Evolutionary conservation across 2,888 invertebrate species (phyloP).

Genomic region (Dione juno): DNA sequence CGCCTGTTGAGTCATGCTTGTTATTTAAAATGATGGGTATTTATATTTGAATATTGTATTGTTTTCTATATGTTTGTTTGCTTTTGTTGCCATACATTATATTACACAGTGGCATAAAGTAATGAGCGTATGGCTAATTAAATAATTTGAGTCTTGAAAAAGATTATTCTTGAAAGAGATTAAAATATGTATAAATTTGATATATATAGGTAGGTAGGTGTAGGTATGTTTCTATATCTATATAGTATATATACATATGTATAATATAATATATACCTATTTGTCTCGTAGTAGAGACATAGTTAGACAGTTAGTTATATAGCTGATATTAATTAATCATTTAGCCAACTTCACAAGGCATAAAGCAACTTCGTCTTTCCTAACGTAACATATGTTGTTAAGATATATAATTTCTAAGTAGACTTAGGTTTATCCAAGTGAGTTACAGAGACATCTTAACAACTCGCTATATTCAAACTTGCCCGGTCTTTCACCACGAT

Average conservation of each 20-base stretch:
- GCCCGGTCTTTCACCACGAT: slow-evolving; percentile 28
- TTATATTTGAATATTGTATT: not conserved
- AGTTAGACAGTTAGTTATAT: not conserved
- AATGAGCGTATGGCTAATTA: not conserved
- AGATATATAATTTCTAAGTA: slow-evolving; percentile 11
- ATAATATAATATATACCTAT: not conserved
- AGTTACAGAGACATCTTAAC: not conserved
- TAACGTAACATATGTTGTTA: slow-evolving; percentile 7
- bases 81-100: too few relatives aligned
- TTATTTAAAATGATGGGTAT: slow-evolving; percentile 22
- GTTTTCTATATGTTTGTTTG: not conserved
- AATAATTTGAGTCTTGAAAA: not conserved
- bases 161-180: too few relatives aligned
- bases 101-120: not conserved
- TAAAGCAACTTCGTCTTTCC: slow-evolving; percentile 2
- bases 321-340: not conserved
- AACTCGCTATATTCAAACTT: slow-evolving; percentile 30
- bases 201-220: too few relatives aligned
- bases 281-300: not conserved
- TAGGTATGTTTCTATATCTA: too few relatives aligned
- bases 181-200: too few relatives aligned
- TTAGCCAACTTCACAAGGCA: slow-evolving; percentile 1
- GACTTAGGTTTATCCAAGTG: not conserved
- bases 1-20: slow-evolving; percentile 27
- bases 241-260: too few relatives aligned